Conservation (phyloP, 2,113 vertebrate genomes). For the Periophthalmodon schlosseri region DNA sequence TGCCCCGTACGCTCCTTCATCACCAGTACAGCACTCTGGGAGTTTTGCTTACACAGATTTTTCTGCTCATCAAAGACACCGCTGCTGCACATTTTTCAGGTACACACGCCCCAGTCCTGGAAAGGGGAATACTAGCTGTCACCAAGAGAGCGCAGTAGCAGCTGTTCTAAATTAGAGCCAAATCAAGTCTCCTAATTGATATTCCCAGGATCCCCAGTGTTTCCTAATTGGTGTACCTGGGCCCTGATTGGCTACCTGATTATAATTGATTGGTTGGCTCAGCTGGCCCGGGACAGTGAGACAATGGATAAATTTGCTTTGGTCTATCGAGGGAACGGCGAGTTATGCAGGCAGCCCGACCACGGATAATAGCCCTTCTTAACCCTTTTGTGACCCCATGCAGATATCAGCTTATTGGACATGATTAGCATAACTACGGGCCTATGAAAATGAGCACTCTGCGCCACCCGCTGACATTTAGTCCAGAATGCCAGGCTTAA, state of each 20-base stretch:
- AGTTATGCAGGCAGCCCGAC: neutral
- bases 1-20: neutral
- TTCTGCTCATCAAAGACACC: constrained; percentile 2
- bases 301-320: constrained; percentile 29
- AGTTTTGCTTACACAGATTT: constrained; percentile 8
- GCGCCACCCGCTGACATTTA: constrained; percentile 29
- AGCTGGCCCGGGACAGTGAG: constrained; percentile 37
- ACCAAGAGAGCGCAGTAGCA: constrained; percentile 46
- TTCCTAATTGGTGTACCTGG: constrained; percentile 62
- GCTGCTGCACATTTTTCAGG: neutral
- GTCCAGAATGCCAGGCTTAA: constrained; percentile 1
- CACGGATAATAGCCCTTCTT: constrained; percentile 15
- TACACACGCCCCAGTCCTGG: constrained; percentile 24
- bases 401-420: neutral
- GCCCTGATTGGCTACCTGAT: constrained; percentile 69
- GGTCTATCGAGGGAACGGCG: neutral
- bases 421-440: constrained; percentile 7
- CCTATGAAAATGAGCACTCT: neutral
- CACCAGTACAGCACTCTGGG: neutral
- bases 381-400: neutral
- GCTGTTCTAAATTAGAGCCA: constrained; percentile 65
- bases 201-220: constrained; percentile 55
- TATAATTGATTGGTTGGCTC: constrained; percentile 66
- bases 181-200: constrained; percentile 62
- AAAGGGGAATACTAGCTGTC: constrained; percentile 37